Conservation (phyloP, 2,113 vertebrate genomes). For the Cynocephalus volans region DNA sequence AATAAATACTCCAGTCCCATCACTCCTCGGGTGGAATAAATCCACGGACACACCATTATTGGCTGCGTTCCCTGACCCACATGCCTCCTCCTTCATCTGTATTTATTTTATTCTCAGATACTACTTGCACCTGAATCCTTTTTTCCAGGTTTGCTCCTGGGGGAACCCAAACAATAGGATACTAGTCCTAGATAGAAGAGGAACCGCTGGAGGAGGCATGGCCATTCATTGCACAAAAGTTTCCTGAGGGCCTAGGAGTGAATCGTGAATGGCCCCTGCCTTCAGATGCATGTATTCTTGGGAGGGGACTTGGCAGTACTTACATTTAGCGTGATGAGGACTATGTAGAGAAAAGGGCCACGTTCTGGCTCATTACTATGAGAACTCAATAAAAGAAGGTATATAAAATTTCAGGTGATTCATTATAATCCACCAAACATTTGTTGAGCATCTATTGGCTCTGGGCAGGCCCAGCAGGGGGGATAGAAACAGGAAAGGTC, state of each 20-base stretch:
- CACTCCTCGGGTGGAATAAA: not conserved
- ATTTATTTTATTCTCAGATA: not conserved
- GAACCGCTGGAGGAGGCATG: not conserved
- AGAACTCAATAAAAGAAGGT: not conserved
- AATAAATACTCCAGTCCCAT: not conserved
- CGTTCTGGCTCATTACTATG: not conserved
- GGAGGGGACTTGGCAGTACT: not conserved
- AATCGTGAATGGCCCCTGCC: not conserved
- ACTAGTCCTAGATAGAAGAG: not conserved
- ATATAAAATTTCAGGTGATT: slow-evolving; percentile 22
- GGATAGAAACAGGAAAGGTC: not conserved
- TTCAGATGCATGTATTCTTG: not conserved
- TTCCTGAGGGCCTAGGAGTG: not conserved
- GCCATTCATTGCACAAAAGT: not conserved
- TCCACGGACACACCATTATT: not conserved
- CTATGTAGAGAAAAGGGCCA: not conserved
- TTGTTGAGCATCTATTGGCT: not conserved
- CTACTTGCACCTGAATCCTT: not conserved
- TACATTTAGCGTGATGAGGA: not conserved
- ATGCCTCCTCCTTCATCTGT: not conserved
- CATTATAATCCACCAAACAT: not conserved
- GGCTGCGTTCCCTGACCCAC: not conserved
- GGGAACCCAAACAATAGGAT: not conserved
- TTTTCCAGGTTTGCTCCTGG: not conserved
- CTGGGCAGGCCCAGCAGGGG: not conserved